A percentile compares a stretch with the other conserved stretches of the same genome.
These are phyloP conservation scores for Poecile montanus DNA, from an alignment of 2,797 vertebrate genomes.

Conservation along the genomic window DNA sequence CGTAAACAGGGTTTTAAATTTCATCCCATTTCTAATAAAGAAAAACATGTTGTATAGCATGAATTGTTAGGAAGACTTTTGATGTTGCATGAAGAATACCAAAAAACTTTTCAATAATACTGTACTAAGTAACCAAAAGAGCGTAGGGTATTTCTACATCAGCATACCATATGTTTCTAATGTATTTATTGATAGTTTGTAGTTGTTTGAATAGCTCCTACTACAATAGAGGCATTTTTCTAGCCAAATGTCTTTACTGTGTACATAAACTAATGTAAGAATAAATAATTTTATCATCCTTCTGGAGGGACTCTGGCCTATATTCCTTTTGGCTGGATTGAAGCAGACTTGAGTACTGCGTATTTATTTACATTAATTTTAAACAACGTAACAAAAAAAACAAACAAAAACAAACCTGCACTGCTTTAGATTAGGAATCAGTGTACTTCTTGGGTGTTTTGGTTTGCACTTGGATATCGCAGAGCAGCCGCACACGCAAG, in stretches of 20 bases:
- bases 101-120: background rate
- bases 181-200: slow-evolving; percentile 48
- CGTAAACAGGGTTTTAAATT: background rate
- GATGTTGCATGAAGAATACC: slow-evolving; percentile 51
- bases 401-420: fast-evolving
- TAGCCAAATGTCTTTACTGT: background rate
- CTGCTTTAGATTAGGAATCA: background rate
- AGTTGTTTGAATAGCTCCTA: slow-evolving; percentile 9
- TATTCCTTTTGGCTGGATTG: background rate
- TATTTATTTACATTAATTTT: background rate
- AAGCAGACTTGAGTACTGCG: background rate
- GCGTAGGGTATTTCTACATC: background rate
- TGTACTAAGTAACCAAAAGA: background rate
- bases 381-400: no score
- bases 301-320: background rate
- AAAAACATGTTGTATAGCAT: background rate
- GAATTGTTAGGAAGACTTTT: background rate
- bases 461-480: background rate
- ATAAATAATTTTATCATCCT: slow-evolving; percentile 23
- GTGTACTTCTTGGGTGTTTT: background rate
- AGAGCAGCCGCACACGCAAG: background rate
- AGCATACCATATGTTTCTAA: background rate
- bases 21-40: background rate
- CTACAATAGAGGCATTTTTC: background rate
- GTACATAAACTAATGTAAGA: background rate